A percentile compares a stretch with the other conserved stretches of the same genome.
phyloP scores from a whole-genome alignment of 2,797 vertebrate genomes.

The Coregonus ussuriensis region DNA sequence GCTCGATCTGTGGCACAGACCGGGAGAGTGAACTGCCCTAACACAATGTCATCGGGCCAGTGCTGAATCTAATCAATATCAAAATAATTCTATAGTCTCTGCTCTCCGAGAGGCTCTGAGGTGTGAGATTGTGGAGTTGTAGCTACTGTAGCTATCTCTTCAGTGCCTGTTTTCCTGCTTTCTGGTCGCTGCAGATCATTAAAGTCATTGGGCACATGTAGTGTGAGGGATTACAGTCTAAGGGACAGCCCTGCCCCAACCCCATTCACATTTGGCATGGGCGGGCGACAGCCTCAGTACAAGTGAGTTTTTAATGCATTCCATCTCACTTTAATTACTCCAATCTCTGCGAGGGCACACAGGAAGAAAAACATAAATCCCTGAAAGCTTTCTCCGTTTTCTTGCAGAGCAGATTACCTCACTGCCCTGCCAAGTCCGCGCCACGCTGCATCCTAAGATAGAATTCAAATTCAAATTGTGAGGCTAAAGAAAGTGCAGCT shows the following conservation, averaged over 20 bases:
- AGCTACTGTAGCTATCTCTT: conserved; percentile 15
- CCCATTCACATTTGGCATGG: conserved; percentile 83
- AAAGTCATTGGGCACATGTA: conserved; percentile 79
- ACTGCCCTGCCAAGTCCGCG: conserved; percentile 86
- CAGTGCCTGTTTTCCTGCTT: conserved; percentile 62
- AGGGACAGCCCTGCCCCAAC: conserved; percentile 74
- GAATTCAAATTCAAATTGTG: conserved; percentile 90
- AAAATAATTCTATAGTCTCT: no score
- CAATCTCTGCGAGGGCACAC: conserved; percentile 86
- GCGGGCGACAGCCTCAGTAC: conserved; percentile 61
- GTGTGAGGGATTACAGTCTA: conserved; percentile 79
- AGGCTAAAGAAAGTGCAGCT: conserved; percentile 87
- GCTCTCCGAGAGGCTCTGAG: no score
- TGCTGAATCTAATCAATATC: conserved; percentile 57
- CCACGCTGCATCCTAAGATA: conserved; percentile 85
- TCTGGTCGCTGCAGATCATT: conserved; percentile 70
- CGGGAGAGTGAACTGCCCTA: not conserved
- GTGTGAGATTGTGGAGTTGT: no score
- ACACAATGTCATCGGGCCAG: not conserved
- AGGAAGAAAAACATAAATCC: conserved; percentile 77
- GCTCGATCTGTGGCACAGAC: no score
- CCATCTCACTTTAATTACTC: conserved; percentile 91
- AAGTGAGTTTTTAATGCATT: conserved; percentile 79
- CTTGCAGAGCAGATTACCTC: conserved; percentile 87
- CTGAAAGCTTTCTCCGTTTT: conserved; percentile 70